Evolutionary conservation across 2,797 vertebrate genomes (phyloP).

Genomic region (Gymnoscopelus braueri): DNA sequence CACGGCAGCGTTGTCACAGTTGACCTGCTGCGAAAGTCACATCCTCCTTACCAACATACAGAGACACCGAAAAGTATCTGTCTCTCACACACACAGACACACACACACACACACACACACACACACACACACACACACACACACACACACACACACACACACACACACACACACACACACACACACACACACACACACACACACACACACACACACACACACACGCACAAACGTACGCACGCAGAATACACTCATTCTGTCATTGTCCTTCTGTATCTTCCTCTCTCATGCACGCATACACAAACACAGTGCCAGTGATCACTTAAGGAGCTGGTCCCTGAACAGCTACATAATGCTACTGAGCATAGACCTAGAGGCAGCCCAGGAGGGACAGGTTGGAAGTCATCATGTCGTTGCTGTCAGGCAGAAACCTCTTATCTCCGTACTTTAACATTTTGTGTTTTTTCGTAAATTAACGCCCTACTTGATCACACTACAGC

Average conservation of each 20-base stretch:
- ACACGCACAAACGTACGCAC: conserved; percentile 14
- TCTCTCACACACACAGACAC: too few species aligned
- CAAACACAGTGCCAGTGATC: not conserved
- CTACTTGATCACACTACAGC: too few species aligned
- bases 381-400: too few species aligned
- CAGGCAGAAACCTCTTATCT: too few species aligned
- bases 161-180: conserved; percentile 28
- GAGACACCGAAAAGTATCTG: conserved; percentile 30
- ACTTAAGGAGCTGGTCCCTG: too few species aligned
- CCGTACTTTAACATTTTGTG: too few species aligned
- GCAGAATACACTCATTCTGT: not conserved
- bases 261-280: not conserved
- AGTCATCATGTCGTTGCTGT: too few species aligned
- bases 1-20: conserved; percentile 35
- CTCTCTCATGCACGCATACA: conserved; percentile 5
- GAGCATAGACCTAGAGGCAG: too few species aligned
- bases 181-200: conserved; percentile 22
- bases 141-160: conserved; percentile 24
- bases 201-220: conserved; percentile 26
- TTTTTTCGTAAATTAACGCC: too few species aligned
- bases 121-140: conserved; percentile 19
- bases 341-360: too few species aligned
- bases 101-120: conserved; percentile 22
- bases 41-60: conserved; percentile 23
- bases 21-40: conserved; percentile 28